These are phyloP conservation scores for Toxonevra muliebris DNA, from an alignment of 2,888 invertebrate genomes.

Conservation along the genomic window DNA sequence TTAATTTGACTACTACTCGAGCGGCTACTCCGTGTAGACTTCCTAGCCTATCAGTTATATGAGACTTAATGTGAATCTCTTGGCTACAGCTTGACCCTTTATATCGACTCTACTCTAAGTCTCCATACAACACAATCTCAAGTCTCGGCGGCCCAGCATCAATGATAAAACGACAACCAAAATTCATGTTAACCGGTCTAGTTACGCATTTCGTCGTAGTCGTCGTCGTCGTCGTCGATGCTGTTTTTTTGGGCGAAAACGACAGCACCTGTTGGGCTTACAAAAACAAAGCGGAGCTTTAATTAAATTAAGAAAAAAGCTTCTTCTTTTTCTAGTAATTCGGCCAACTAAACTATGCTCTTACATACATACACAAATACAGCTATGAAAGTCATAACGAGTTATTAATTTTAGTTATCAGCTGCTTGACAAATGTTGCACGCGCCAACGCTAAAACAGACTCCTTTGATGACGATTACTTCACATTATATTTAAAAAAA, in stretches of 20 bases:
- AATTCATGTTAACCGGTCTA: conserved; percentile 47
- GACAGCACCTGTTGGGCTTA: no score
- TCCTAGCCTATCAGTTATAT: conserved; percentile 56
- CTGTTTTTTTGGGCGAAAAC: not conserved
- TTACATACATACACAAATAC: no score
- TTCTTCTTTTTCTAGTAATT: no score
- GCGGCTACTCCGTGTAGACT: conserved; percentile 44
- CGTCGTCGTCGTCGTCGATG: not conserved
- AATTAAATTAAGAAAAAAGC: no score
- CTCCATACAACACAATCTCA: conserved; percentile 1
- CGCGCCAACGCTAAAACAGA: no score
- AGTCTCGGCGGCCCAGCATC: not conserved
- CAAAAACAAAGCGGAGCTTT: no score
- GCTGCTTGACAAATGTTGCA: no score
- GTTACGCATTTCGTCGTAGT: conserved; percentile 22
- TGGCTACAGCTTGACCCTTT: conserved; percentile 51
- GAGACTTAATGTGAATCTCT: conserved; percentile 53
- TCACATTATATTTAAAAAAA: no score
- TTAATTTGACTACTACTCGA: conserved; percentile 15
- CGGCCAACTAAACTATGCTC: no score
- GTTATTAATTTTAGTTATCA: no score
- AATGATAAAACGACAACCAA: not conserved
- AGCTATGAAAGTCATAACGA: no score
- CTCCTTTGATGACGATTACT: no score
- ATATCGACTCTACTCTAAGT: conserved; percentile 48